Evolutionary conservation across 2,113 vertebrate genomes (phyloP), one percentile per base, ranked within the genome.

Genomic region (Vulpes ferrilata): DNA sequence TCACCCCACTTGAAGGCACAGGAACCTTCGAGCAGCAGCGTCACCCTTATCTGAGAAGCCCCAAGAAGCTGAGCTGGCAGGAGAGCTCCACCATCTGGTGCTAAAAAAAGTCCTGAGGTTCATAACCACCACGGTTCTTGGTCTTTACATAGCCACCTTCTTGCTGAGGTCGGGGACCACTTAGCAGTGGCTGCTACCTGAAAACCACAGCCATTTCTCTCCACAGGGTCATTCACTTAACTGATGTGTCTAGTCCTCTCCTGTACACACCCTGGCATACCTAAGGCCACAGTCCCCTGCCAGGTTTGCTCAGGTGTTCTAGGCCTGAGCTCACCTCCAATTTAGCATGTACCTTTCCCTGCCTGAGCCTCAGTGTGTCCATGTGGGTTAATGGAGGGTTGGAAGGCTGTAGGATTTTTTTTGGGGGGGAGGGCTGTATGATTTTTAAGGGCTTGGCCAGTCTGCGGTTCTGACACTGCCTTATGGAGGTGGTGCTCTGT

Each of bases 1-100:
- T 48, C 27, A 86, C 3, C 38, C 57, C 65, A 86, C 6, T 4
- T 22, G 85, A 23, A 69, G 67, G 80, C 51, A 71, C 11, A 38
- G 69, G 64, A 38, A 62, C 76, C 60, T 81, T 95, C 55, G 69
- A 78, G 59, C 30, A 84, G 69, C 94, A 96, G 69, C 94, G 95
- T 67, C 73, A 87, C 69, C 51, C 3, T 53, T 90, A 82, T 86
- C 23, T 32, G 80, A 97, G 53, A 93, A 43, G 79, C 35, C 86
- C 86, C 88, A 93, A 76, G 95, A 95, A 95, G 86, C 93, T 90
- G 53, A 89, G 87, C 43, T 93, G 86, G 65, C 82, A 96, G 83
- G 80, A 97, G 64, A 96, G 95, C 88, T 85, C 84, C 95, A 97
- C 60, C 65, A 71, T 83, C 94, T 97, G 97, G 97, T 98, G 97